Evolutionary conservation across 2,113 vertebrate genomes (phyloP), one percentile per base, ranked within the genome.

Genomic region (Tetrax tetrax): DNA sequence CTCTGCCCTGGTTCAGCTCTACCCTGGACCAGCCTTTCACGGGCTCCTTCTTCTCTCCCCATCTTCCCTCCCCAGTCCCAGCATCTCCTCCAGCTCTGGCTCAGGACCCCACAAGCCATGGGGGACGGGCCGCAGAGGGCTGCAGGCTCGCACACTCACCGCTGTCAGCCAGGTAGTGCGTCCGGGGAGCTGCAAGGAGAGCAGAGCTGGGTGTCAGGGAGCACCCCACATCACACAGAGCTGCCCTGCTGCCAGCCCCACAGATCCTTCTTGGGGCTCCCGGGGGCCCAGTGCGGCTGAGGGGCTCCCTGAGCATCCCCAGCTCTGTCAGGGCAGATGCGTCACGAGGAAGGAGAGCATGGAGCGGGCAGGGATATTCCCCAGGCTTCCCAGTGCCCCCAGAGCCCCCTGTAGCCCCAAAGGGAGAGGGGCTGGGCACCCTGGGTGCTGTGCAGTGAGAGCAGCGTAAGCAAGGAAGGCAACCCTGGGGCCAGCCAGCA

Each of bases 131-230:
- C 0, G 1, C 8, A 23, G 53, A 45, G 69, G 41, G 79, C 93
- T 21, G 57, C 18, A 27, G 83, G 91, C 23, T 35, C 54, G 10
- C 60, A 50, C 64, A 98, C 99, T 97, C 98, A 99, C 99, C 99
- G 5, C 98, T 99, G 93, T 99, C 99, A 2, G 98, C 97, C 91
- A 98, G 98, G 98, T 99, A 99, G 84, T 99, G 98, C 5, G 97
- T 98, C 41, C 98, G 98, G 53, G 99, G 99, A 97, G 99, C 99
- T 99, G 98, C 89, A 98, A 96, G 53, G 86, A 83, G 85, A 98
- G 93, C 87, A 97, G 48, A 95, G 80, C 41, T 0, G 0, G 8
- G 66, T 1, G 14, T 97, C 87, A 95, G 77, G 29, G 37, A 37
- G 59, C 3, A 2, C 31, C 82, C 59, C n/a, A 2, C 0, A 4